A percentile compares a stretch with the other conserved stretches of the same genome.
These are phyloP conservation scores for Setipinna tenuifilis DNA, from an alignment of 2,797 vertebrate species.

Conservation along the genomic window DNA sequence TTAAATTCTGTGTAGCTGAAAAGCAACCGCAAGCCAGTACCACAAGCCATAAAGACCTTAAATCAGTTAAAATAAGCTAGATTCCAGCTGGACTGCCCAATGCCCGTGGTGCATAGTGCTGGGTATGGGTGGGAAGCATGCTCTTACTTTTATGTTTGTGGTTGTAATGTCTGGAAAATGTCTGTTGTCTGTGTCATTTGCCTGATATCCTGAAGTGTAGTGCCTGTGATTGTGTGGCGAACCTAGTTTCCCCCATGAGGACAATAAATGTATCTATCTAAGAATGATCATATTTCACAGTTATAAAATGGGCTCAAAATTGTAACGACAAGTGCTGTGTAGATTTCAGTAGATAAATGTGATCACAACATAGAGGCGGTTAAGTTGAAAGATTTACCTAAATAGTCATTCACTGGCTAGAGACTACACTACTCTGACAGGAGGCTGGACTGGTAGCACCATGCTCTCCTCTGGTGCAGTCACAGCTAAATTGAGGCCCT, in stretches of 20 bases:
- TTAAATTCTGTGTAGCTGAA: neutral
- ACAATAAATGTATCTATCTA: neutral
- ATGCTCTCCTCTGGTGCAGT: constrained; percentile 64
- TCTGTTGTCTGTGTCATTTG: too few relatives aligned
- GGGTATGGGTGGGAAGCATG: too few relatives aligned
- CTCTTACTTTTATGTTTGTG: too few relatives aligned
- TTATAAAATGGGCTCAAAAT: neutral
- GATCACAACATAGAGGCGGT: neutral
- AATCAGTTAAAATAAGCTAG: too few relatives aligned
- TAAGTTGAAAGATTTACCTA: neutral
- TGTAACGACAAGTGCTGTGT: neutral
- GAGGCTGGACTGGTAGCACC: constrained; percentile 51
- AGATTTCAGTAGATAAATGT: neutral
- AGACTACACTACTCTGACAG: neutral
- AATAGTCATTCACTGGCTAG: neutral
- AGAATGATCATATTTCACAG: neutral
- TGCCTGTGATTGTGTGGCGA: too few relatives aligned
- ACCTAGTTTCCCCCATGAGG: too few relatives aligned
- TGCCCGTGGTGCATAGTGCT: too few relatives aligned
- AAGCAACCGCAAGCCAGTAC: neutral
- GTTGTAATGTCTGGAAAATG: too few relatives aligned
- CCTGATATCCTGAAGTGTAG: too few relatives aligned
- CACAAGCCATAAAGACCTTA: too few relatives aligned
- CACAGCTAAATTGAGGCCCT: constrained; percentile 61
- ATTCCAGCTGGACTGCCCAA: too few relatives aligned